Percentiles rank a stretch among this genome's conserved stretches.
phyloP scores from a whole-genome alignment of 2,888 invertebrate species.

The Arge pagana region DNA sequence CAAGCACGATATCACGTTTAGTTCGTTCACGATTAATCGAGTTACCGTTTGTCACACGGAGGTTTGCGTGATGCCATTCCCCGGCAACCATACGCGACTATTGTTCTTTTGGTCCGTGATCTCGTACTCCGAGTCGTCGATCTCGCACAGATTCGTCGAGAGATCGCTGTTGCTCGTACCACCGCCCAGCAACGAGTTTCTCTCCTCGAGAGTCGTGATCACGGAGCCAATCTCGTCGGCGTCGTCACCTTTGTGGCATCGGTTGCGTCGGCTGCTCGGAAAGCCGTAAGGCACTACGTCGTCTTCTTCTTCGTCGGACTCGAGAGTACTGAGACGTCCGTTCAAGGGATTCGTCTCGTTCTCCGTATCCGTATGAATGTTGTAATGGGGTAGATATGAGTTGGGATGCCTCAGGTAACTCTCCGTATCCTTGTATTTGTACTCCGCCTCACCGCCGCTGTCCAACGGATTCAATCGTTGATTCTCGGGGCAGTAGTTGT shows the following conservation, averaged over 20 bases:
- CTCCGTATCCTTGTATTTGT: slow-evolving; percentile 63
- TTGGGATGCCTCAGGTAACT: slow-evolving; percentile 83
- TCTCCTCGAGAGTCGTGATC: slow-evolving; percentile 74
- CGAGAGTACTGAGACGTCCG: slow-evolving; percentile 52
- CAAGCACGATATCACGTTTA: slow-evolving; percentile 34
- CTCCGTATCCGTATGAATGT: slow-evolving; percentile 70
- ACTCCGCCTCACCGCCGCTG: slow-evolving; percentile 66
- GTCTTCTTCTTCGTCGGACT: slow-evolving; percentile 55
- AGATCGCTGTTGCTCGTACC: slow-evolving; percentile 81
- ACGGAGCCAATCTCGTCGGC: slow-evolving; percentile 71
- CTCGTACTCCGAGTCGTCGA: slow-evolving; percentile 85
- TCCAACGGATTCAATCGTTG: slow-evolving; percentile 67
- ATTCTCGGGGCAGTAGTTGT: slow-evolving; percentile 61
- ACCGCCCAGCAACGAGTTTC: slow-evolving; percentile 75
- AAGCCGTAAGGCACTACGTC: slow-evolving; percentile 62
- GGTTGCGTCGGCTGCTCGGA: slow-evolving; percentile 57
- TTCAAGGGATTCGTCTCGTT: slow-evolving; percentile 59
- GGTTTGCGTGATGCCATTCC: slow-evolving; percentile 56
- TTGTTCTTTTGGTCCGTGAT: slow-evolving; percentile 55
- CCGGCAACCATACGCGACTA: slow-evolving; percentile 53
- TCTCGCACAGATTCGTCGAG: slow-evolving; percentile 88
- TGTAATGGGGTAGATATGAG: slow-evolving; percentile 77
- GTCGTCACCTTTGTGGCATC: slow-evolving; percentile 54
- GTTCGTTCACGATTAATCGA: slow-evolving; percentile 23
- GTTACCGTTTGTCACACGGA: slow-evolving; percentile 54